Evolutionary conservation across 2,888 invertebrate genomes (phyloP), one percentile per base, ranked within the genome.

Genomic region (Tetrapedia diversipes): DNA sequence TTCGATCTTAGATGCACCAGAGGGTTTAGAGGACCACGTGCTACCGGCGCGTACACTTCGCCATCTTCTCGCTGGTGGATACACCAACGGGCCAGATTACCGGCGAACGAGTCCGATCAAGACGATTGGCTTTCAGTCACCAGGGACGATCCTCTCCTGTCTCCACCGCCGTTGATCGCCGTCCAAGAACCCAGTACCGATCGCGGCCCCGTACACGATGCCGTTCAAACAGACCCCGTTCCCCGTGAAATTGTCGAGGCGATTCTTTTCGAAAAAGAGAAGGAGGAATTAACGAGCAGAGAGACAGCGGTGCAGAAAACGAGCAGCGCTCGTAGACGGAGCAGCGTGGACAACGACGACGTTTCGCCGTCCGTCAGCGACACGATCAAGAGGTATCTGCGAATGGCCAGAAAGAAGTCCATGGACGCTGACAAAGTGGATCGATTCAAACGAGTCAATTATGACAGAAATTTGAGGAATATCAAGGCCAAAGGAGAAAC

Each of bases 371-470:
- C 97, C 0, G 97, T 97, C 32, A 96, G 96, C 88, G 96, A 97
- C 88, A 97, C 96, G 0, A 96, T 97, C 76, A 97, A 97, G 91
- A 93, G 97, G 11, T 97, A 97, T 90, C 92, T 97, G 60, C 93
- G 96, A 70, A 97, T 97, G 97, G 97, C 97, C 8, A 93, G 97
- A 41, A 97, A 97, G 90, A 97, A 97, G 89, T 96, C 96, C 87
- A 95, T 96, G 11, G 97, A 97, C 90, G 94, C 95, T 2, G 96
- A 96, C 82, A 96, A 96, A 89, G 95, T 94, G 2, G 97, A 96
- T 88, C 94, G 96, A 61, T 97, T 97, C 89, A 97, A 97, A 89
- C 94, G 97, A 0, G 96, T 97, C 24, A 97, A 97, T 90, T 97
- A 97, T 87, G 97, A 97, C 88, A 94, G 96, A 74, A 97, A 96